phyloP scores from a whole-genome alignment of 2,888 invertebrate species.

The Phaonia tiefii region DNA sequence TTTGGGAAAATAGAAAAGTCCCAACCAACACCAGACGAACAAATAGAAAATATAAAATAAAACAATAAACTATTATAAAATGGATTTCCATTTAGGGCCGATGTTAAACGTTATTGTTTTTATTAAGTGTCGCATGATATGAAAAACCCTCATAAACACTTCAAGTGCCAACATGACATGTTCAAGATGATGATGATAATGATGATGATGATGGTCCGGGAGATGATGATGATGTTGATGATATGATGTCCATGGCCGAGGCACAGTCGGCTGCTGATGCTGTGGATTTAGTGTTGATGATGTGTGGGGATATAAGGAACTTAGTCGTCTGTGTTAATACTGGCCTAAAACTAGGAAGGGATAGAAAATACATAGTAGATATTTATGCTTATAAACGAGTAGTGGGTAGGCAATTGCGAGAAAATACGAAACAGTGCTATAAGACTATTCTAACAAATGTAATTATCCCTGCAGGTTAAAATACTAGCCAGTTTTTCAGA shows the following conservation, averaged over 20 bases:
- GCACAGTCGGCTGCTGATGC: background rate
- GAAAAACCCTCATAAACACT: constrained; percentile 75
- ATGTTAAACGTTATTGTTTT: constrained; percentile 77
- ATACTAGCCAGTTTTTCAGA: no score
- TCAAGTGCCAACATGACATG: constrained; percentile 78
- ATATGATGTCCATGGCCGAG: constrained; percentile 4
- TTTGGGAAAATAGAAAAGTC: background rate
- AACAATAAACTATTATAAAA: constrained; percentile 65
- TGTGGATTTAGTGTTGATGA: background rate
- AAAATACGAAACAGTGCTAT: no score
- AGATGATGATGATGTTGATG: constrained; percentile 29
- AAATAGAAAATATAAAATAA: constrained; percentile 3
- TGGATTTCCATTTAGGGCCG: constrained; percentile 68
- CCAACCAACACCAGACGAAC: constrained; percentile 2
- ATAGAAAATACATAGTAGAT: background rate
- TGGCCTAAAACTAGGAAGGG: background rate
- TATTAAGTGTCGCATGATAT: constrained; percentile 78
- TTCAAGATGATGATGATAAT: constrained; percentile 47
- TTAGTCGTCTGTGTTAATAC: constrained; percentile 21
- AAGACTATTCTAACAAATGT: no score
- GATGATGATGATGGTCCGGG: constrained; percentile 31
- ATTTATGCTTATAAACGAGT: background rate
- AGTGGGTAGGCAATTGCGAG: no score
- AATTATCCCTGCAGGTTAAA: no score
- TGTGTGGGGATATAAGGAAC: constrained; percentile 11